Evolutionary conservation across 23 tunicate species (phyloP).

Genomic region (Botrylloides violaceus): DNA sequence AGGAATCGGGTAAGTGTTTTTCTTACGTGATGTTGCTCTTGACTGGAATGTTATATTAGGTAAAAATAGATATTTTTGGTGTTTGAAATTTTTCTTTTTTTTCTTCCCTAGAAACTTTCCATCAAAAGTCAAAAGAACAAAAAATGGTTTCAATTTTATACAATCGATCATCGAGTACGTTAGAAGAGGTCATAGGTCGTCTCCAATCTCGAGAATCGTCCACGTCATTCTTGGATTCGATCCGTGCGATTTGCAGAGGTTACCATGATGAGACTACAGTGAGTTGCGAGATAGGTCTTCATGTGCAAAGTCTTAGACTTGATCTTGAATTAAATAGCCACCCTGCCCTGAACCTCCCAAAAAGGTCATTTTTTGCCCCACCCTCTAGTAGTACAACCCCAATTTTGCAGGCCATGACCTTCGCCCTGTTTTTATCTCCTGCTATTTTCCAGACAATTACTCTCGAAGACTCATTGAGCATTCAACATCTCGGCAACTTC

Average conservation of each 20-base stretch:
- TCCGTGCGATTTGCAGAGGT: conserved; percentile 4
- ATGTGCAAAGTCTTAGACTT: no score
- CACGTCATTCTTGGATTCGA: not conserved
- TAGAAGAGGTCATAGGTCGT: conserved; percentile 9
- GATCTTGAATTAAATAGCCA: no score
- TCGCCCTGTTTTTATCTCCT: not conserved
- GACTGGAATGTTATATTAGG: no score
- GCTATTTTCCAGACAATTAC: conserved; percentile 39
- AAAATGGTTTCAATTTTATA: conserved; percentile 7
- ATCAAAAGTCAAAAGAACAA: not conserved
- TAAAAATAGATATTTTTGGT: no score
- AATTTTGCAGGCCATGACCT: not conserved
- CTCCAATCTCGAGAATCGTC: not conserved
- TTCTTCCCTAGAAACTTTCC: not conserved
- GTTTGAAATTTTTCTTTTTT: no score
- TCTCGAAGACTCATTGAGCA: conserved; percentile 56
- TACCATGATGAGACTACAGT: conserved; percentile 23
- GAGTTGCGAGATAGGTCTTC: not conserved
- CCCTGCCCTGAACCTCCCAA: no score
- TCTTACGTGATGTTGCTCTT: no score
- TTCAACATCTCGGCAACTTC: conserved; percentile 53
- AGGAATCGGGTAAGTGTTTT: not conserved
- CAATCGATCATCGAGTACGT: conserved; percentile 10
- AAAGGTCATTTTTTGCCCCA: no score
- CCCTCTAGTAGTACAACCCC: no score